phyloP scores from a whole-genome alignment of 2,113 vertebrate species.

The Glareola pratincola region DNA sequence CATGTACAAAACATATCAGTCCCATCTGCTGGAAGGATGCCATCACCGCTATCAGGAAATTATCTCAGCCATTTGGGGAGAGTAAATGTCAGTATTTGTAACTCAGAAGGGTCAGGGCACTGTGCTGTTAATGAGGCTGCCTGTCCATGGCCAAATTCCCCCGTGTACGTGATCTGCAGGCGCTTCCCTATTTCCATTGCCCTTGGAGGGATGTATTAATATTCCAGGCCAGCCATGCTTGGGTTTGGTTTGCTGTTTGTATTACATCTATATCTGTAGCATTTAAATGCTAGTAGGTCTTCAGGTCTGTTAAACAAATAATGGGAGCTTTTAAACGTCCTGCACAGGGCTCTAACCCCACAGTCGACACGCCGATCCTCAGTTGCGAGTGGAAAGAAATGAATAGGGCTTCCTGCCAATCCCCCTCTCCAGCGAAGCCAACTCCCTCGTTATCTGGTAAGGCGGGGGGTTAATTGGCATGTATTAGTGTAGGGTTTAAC shows the following conservation, averaged over 20 bases:
- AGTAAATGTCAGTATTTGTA: slow-evolving; percentile 3
- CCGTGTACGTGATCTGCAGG: fast-evolving
- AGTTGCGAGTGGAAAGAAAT: neutral
- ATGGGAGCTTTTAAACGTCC: neutral
- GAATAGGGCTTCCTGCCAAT: neutral
- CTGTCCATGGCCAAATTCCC: neutral
- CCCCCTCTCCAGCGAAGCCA: neutral
- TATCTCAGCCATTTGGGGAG: slow-evolving; percentile 18
- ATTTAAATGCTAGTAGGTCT: neutral
- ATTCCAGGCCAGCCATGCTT: neutral
- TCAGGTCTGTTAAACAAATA: neutral
- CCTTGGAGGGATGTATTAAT: neutral
- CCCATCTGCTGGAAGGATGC: slow-evolving; percentile 37
- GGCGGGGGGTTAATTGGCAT: neutral
- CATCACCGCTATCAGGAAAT: slow-evolving; percentile 11
- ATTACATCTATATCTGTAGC: neutral
- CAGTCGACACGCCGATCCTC: neutral
- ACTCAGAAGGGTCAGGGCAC: neutral
- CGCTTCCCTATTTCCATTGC: neutral
- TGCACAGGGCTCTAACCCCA: neutral
- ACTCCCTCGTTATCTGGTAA: neutral
- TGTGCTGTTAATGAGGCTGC: neutral
- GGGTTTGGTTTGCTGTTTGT: slow-evolving; percentile 7
- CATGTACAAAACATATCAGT: neutral
- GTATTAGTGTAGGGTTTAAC: neutral